phyloP scores from a whole-genome alignment of 2,797 vertebrate genomes.

The Aldrovandia affinis region DNA sequence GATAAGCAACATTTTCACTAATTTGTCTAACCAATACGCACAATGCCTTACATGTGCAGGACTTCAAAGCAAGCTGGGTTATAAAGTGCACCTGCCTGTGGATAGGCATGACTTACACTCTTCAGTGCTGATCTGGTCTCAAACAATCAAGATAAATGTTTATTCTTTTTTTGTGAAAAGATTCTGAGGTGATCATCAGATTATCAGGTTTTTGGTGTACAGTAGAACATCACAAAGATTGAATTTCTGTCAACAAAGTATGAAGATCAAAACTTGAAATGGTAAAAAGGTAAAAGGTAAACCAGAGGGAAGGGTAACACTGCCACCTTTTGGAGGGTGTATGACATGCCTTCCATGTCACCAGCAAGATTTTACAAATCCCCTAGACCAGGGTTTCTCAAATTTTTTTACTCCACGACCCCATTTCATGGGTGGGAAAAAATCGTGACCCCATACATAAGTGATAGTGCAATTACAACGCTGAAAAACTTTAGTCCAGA shows the following conservation, averaged over 20 bases:
- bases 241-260: too few species aligned
- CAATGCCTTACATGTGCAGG: neutral
- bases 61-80: neutral
- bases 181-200: neutral
- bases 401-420: too few species aligned
- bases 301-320: neutral
- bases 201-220: neutral
- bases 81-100: neutral
- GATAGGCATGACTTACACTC: neutral
- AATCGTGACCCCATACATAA: too few species aligned
- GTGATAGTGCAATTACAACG: too few species aligned
- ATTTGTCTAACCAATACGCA: neutral
- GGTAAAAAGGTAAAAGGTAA: neutral
- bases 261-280: too few species aligned
- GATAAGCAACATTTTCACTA: slow-evolving; percentile 5
- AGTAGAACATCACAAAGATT: neutral
- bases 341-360: neutral
- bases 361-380: neutral
- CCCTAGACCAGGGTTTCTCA: too few species aligned
- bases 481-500: too few species aligned
- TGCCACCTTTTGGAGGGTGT: neutral
- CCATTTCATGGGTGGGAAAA: too few species aligned
- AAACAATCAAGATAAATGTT: neutral
- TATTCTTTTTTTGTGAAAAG: neutral
- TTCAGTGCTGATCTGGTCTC: neutral